Evolutionary conservation across 2,888 invertebrate species (phyloP).

Genomic region (Lasioglossum lativentre): DNA sequence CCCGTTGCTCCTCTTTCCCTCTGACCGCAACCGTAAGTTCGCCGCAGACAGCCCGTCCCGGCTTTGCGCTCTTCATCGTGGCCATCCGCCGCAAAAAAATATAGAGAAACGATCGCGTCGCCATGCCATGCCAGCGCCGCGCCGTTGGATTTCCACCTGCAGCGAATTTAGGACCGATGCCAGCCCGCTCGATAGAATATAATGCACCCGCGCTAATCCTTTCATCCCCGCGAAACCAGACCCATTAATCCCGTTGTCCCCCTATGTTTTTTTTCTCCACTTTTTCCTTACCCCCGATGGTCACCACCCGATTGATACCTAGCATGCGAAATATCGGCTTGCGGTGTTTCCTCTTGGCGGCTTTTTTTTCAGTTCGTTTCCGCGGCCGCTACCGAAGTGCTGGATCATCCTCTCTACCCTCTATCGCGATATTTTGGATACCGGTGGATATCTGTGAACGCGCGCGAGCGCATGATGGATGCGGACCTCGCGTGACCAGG

Average conservation of each 20-base stretch:
- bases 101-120: background rate
- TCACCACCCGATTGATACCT: constrained; percentile 39
- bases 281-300: background rate
- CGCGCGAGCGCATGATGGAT: background rate
- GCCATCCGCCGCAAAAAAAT: background rate
- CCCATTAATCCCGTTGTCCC: constrained; percentile 20
- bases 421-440: constrained; percentile 21
- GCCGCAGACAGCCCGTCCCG: background rate
- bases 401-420: constrained; percentile 10
- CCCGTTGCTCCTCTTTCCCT: constrained; percentile 11
- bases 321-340: constrained; percentile 29
- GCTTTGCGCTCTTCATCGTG: constrained; percentile 1
- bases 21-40: constrained; percentile 27
- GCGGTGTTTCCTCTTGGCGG: background rate
- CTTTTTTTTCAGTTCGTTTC: background rate
- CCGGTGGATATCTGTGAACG: background rate
- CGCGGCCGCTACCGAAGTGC: background rate
- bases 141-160: background rate
- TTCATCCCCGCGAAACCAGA: constrained; percentile 40
- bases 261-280: constrained; percentile 5
- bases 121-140: too few relatives aligned
- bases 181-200: constrained; percentile 38
- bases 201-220: constrained; percentile 56
- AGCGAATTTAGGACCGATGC: background rate
- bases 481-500: background rate